Conservation (phyloP, 2,797 vertebrate species). For the Knipowitschia caucasica region DNA sequence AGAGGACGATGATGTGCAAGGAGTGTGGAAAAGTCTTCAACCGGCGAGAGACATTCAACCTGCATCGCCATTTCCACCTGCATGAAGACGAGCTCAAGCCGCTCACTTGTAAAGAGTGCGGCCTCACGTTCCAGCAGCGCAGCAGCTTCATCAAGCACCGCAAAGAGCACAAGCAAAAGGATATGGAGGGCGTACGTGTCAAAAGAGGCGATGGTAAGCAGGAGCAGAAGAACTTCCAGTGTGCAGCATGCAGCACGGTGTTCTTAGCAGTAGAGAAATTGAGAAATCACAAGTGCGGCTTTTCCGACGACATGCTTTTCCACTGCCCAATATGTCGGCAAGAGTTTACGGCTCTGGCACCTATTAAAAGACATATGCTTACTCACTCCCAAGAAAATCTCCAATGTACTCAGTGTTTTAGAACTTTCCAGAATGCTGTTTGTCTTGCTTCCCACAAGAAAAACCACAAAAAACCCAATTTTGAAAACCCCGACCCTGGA, state of each 20-base stretch:
- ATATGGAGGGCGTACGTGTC: constrained; percentile 31
- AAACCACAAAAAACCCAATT: constrained; percentile 75
- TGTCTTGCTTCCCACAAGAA: constrained; percentile 72
- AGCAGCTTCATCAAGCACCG: constrained; percentile 80
- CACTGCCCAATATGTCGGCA: constrained; percentile 79
- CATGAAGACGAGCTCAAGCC: constrained; percentile 75
- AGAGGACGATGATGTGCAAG: constrained; percentile 71
- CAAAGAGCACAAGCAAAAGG: constrained; percentile 68
- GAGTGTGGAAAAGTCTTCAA: constrained; percentile 77
- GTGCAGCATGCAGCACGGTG: constrained; percentile 63
- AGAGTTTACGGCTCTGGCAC: constrained; percentile 76
- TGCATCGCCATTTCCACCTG: constrained; percentile 79
- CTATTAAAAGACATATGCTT: constrained; percentile 78
- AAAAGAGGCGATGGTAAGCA: constrained; percentile 36
- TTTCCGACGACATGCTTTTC: constrained; percentile 71
- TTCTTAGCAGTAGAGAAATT: constrained; percentile 64
- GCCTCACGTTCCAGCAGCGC: constrained; percentile 78
- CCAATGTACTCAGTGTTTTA: constrained; percentile 75
- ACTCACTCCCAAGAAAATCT: constrained; percentile 72
- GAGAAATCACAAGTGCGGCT: constrained; percentile 68
- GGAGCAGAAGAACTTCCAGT: constrained; percentile 47
- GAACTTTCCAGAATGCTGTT: constrained; percentile 59
- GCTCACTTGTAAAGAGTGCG: constrained; percentile 79
- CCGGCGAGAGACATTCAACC: constrained; percentile 77
- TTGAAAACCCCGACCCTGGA: constrained; percentile 77